A percentile compares a stretch with the other conserved stretches of the same genome.
phyloP scores from a whole-genome alignment of 2,797 vertebrate species.

The Alca torda region DNA sequence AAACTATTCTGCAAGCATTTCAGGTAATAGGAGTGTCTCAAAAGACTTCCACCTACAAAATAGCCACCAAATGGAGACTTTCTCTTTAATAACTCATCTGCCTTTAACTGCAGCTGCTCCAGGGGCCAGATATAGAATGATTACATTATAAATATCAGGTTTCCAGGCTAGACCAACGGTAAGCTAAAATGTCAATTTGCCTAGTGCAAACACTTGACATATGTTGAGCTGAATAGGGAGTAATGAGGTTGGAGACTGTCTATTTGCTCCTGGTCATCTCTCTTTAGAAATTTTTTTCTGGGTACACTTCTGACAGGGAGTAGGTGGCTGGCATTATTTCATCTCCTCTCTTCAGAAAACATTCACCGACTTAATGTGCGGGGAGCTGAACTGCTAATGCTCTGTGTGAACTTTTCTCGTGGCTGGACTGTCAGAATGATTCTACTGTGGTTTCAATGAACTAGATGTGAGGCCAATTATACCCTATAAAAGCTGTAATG shows the following conservation, averaged over 20 bases:
- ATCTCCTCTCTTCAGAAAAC: constrained; percentile 11
- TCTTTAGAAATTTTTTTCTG: constrained; percentile 9
- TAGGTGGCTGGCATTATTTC: background rate
- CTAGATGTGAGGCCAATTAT: constrained; percentile 17
- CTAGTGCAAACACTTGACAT: constrained; percentile 8
- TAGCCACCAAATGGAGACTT: background rate
- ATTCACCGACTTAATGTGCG: background rate
- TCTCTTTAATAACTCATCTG: constrained; percentile 16
- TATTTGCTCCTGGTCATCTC: constrained; percentile 34
- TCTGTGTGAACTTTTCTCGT: constrained; percentile 10
- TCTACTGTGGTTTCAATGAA: constrained; percentile 40
- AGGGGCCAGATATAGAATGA: constrained; percentile 25
- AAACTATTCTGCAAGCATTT: constrained; percentile 3
- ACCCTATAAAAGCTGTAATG: constrained; percentile 18
- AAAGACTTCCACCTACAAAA: background rate
- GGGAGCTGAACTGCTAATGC: background rate
- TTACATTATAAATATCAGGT: constrained; percentile 40
- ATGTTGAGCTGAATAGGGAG: constrained; percentile 16
- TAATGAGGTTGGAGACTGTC: constrained; percentile 21
- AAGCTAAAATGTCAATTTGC: constrained; percentile 49
- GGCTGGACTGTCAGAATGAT: constrained; percentile 28
- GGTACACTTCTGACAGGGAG: background rate
- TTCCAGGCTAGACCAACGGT: background rate
- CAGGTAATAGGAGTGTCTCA: background rate
- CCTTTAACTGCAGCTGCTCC: constrained; percentile 19